Percentiles rank a stretch among this genome's conserved stretches.
Conservation (phyloP, 2,113 vertebrate species). For the Alligator mississippiensis region DNA sequence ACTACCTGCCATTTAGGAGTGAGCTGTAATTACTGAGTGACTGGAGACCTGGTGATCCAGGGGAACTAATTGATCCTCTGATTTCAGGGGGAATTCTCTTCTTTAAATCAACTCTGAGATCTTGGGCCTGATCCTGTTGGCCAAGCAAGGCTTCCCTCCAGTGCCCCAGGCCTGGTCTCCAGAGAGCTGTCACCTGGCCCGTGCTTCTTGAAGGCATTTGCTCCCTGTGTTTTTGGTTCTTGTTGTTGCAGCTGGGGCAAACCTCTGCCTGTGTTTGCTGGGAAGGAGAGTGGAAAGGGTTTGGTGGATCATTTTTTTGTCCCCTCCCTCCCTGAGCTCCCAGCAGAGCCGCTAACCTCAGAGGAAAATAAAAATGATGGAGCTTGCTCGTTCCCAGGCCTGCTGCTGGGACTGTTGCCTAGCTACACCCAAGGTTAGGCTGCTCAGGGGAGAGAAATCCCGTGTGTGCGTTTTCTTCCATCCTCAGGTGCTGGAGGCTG, state of each 20-base stretch:
- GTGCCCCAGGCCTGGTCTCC: not conserved
- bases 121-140: not conserved
- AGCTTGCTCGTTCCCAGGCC: accelerated
- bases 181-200: not conserved
- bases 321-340: not conserved
- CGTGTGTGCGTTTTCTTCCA: not conserved
- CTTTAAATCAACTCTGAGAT: not conserved
- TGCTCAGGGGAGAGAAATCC: accelerated
- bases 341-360: not conserved
- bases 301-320: not conserved
- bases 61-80: not conserved
- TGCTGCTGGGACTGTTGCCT: not conserved
- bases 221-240: not conserved
- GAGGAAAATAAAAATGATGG: not conserved
- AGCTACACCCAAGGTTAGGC: not conserved
- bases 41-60: not conserved
- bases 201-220: not conserved
- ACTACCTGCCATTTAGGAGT: not conserved
- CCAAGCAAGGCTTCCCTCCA: not conserved
- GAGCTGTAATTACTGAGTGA: not conserved
- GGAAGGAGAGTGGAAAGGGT: not conserved
- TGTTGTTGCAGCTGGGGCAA: not conserved
- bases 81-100: not conserved
- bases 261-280: accelerated
- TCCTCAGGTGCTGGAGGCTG: not conserved